Evolutionary conservation across 2,888 invertebrate genomes (phyloP).

Genomic region (Cosmia trapezina): DNA sequence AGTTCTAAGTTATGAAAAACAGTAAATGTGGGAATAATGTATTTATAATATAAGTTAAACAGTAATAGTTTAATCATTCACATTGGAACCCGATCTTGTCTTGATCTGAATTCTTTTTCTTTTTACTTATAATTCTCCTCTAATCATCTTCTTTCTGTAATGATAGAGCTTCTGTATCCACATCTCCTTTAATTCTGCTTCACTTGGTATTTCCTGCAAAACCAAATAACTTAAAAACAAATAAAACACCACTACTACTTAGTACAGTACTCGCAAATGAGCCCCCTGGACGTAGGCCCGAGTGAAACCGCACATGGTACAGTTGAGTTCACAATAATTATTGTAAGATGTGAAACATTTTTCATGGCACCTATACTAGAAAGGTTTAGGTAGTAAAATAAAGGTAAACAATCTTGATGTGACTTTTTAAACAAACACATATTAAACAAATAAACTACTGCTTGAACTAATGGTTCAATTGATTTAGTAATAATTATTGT

Average conservation of each 20-base stretch:
- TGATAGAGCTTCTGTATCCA: constrained; percentile 93
- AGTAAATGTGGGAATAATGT: constrained; percentile 17
- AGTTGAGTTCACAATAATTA: too few relatives aligned
- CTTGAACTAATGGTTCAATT: too few relatives aligned
- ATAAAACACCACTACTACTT: neutral
- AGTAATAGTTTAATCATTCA: constrained; percentile 38
- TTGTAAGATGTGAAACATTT: too few relatives aligned
- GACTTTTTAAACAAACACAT: too few relatives aligned
- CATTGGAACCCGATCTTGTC: neutral
- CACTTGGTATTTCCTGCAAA: constrained; percentile 92
- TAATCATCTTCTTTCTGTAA: constrained; percentile 91
- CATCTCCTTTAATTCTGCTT: constrained; percentile 93
- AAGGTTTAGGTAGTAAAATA: too few relatives aligned
- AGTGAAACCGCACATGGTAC: too few relatives aligned
- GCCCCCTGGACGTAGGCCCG: too few relatives aligned
- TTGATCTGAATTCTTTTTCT: neutral
- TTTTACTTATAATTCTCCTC: constrained; percentile 81
- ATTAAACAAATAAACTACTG: too few relatives aligned
- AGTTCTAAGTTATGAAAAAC: constrained; percentile 1
- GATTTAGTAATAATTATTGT: too few relatives aligned
- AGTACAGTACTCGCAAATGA: too few relatives aligned
- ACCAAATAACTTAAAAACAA: neutral
- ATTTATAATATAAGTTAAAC: constrained; percentile 62
- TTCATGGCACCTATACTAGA: too few relatives aligned
- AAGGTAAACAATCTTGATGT: too few relatives aligned